These are phyloP conservation scores for Anoplius nigerrimus DNA, from an alignment of 2,888 invertebrate species.

Conservation along the genomic window DNA sequence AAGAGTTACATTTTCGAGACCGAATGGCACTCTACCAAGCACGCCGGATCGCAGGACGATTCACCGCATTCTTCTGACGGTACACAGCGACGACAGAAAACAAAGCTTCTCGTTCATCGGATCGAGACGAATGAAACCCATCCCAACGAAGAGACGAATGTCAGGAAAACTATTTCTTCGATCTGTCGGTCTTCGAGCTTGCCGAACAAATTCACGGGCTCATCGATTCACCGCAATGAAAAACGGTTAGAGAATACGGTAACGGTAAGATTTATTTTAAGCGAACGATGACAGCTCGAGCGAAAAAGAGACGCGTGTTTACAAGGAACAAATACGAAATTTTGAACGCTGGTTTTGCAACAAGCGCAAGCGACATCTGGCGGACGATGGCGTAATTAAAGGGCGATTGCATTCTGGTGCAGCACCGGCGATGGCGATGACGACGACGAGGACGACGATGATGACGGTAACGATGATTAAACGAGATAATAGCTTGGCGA, in stretches of 20 bases:
- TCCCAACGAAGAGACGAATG: not conserved
- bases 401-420: no score
- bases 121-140: slow-evolving; percentile 21
- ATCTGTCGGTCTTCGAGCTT: not conserved
- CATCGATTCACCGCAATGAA: not conserved
- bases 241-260: slow-evolving; percentile 9
- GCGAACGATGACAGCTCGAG: not conserved
- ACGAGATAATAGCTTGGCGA: no score
- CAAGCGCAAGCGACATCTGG: not conserved
- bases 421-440: no score
- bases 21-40: no score
- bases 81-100: slow-evolving; percentile 19
- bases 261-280: slow-evolving; percentile 6
- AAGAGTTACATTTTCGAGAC: slow-evolving; percentile 34
- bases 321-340: slow-evolving; percentile 39
- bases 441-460: no score
- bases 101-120: slow-evolving; percentile 31
- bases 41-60: not conserved
- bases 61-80: not conserved
- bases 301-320: slow-evolving; percentile 38
- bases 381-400: not conserved
- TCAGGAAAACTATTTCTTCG: not conserved
- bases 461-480: no score
- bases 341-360: slow-evolving; percentile 33
- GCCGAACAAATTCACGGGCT: not conserved